Evolutionary conservation across 2,113 vertebrate species (phyloP).

Genomic region (Psephotus haematonotus): DNA sequence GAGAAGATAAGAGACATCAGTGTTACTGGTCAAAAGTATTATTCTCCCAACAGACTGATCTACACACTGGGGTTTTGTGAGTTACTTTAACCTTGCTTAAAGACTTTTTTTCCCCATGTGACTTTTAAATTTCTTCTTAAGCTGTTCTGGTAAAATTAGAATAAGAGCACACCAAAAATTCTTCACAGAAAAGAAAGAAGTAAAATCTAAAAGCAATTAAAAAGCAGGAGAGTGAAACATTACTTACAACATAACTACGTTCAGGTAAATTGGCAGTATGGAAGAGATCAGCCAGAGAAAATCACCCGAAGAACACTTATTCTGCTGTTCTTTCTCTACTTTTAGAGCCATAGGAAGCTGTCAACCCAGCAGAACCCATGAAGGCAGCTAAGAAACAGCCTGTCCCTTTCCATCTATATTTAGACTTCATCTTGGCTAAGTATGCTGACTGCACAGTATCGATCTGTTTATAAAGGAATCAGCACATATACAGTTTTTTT

Average conservation of each 20-base stretch:
- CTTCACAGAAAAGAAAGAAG: not conserved
- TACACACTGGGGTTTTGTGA: not conserved
- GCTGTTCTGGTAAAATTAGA: not conserved
- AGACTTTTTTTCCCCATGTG: not conserved
- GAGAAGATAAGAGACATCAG: not conserved
- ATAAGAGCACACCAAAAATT: not conserved
- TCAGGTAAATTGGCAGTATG: not conserved
- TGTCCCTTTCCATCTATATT: conserved; percentile 61
- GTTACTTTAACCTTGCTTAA: not conserved
- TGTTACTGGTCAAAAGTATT: not conserved
- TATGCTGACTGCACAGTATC: not conserved
- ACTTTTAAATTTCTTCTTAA: not conserved
- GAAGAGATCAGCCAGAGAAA: conserved; percentile 26
- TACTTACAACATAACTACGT: conserved; percentile 66
- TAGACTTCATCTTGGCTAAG: conserved; percentile 60
- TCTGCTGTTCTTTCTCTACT: not conserved
- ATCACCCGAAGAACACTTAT: not conserved
- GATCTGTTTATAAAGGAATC: not conserved
- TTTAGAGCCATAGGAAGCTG: not conserved
- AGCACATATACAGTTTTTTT: not conserved
- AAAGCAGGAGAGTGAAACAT: not conserved
- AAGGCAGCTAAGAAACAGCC: conserved; percentile 40
- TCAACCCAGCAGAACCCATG: not conserved
- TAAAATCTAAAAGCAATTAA: not conserved
- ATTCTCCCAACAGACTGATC: not conserved